Evolutionary conservation across 30 jellyfish, hydroid and myxozoan species (phyloP), one percentile per base, ranked within the genome.

Genomic region (Mastigias papua): DNA sequence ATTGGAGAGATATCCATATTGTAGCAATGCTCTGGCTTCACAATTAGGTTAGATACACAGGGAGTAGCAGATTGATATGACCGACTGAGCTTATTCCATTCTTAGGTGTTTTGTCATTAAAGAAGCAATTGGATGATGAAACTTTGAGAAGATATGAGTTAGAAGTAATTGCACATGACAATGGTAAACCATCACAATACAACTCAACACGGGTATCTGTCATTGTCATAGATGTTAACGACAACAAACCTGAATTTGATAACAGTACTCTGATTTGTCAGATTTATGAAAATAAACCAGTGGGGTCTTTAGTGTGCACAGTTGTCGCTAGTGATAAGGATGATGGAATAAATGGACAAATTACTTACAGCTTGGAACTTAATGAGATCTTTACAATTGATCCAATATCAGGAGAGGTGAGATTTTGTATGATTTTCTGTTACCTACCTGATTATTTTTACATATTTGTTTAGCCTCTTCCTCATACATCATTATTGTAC

Each of bases 51-150:
- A n/a, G n/a, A n/a, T n/a, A n/a, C n/a, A n/a, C n/a, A n/a, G n/a
- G n/a, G n/a, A n/a, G n/a, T n/a, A n/a, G n/a, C n/a, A n/a, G n/a
- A n/a, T n/a, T n/a, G n/a, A n/a, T n/a, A n/a, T n/a, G n/a, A n/a
- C n/a, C n/a, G n/a, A n/a, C n/a, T n/a, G n/a, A n/a, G n/a, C n/a
- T n/a, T n/a, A n/a, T n/a, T n/a, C n/a, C n/a, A n/a, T n/a, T n/a
- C n/a, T n/a, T n/a, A n/a, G n/a, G n/a, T n/a, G n/a, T n/a, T n/a
- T n/a, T n/a, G n/a, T 67, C 94, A 0, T 93, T 94, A 22, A 70
- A 77, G n/a, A 71, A 64, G 19, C 60, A 63, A 62, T 51, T 94
- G 15, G 98, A 94, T 73, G 82, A 97, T 25, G 98, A 94, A 70
- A n/a, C n/a, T n/a, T n/a, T n/a, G n/a, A n/a, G n/a, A n/a, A n/a